Evolutionary conservation across 2,797 vertebrate genomes (phyloP), one percentile per base, ranked within the genome.

Genomic region (Mormyrus proboscirostris): DNA sequence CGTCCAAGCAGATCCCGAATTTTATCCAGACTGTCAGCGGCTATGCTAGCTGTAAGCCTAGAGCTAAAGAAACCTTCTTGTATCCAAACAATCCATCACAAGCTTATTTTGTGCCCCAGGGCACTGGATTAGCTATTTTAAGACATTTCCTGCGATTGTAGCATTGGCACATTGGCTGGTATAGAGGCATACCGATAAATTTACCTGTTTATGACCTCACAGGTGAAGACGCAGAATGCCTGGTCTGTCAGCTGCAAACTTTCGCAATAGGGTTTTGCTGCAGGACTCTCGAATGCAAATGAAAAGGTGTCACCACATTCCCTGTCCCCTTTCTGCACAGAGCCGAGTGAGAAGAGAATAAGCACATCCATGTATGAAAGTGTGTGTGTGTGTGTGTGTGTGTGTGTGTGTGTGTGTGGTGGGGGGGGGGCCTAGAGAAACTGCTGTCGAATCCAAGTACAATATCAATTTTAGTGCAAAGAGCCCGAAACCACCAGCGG

Each of bases 161-260:
- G 5, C 55, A 41, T 50, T 86, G 49, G 49, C 89, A 87, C 19
- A 55, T 2, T 47, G 62, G 51, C 44, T 33, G 84, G 4, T 41
- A 89, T 79, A 76, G 86, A 47, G 50, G 51, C 4, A 51, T 62
- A 49, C 79, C 8, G 4, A 4, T 22, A 89, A 89, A 87, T 49
- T 10, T 38, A 73, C 44, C 57, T 14, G 62, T 50, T 89, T 53
- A 47, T 87, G 10, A 14, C 38, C 3, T 16, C 22, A 83, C 4
- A 16, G 47, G 10, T 3, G 29, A 49, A 12, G 79, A 50, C 2
- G 14, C 16, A 85, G 25, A 83, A 33, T 29, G 41, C 53, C 53
- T 8, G 82, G 3, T 84, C 53, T 82, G 57, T n/a, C 53, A 83
- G 41, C 10, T 14, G 83, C 9, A 29, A 33, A 85, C 44, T 25